A percentile compares a stretch with the other conserved stretches of the same genome.
Conservation (phyloP, 2,113 vertebrate species). For the Esox niger region DNA sequence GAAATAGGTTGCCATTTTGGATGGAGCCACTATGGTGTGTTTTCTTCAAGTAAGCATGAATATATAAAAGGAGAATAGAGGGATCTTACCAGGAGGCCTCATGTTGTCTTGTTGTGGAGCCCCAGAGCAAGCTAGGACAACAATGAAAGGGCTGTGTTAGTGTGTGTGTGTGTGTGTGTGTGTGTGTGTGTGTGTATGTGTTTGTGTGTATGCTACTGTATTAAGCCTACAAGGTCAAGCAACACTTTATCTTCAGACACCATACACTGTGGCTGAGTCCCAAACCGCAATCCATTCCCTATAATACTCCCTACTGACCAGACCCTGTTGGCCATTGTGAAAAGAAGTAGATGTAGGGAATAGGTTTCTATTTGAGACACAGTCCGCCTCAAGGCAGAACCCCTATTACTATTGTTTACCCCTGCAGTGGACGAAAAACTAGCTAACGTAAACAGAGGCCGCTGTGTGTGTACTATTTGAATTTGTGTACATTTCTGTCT, state of each 20-base stretch:
- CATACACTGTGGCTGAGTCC: constrained; percentile 12
- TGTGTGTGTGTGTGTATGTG: not conserved
- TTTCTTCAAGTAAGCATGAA: constrained; percentile 45
- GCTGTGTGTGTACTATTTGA: constrained; percentile 19
- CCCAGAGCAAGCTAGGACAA: constrained; percentile 52
- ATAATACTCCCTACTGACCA: too few relatives aligned
- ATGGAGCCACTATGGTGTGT: constrained; percentile 42
- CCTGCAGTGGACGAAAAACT: constrained; percentile 25
- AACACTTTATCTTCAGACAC: constrained; percentile 33
- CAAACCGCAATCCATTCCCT: too few relatives aligned
- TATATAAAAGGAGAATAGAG: constrained; percentile 40
- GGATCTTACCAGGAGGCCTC: constrained; percentile 41
- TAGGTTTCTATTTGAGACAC: too few relatives aligned
- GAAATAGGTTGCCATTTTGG: not conserved
- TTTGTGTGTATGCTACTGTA: constrained; percentile 23
- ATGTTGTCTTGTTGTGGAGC: constrained; percentile 43
- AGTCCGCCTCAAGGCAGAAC: constrained; percentile 25
- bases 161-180: too few relatives aligned
- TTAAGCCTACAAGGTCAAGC: constrained; percentile 41
- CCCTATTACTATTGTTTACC: constrained; percentile 51
- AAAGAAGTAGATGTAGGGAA: too few relatives aligned
- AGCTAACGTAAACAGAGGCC: constrained; percentile 20
- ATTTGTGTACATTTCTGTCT: constrained; percentile 10
- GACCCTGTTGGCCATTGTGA: constrained; percentile 12
- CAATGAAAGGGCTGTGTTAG: constrained; percentile 35